Base-by-base conservation (phyloP, 2,797 vertebrate genomes). In the Myripristis jacobus region DNA sequence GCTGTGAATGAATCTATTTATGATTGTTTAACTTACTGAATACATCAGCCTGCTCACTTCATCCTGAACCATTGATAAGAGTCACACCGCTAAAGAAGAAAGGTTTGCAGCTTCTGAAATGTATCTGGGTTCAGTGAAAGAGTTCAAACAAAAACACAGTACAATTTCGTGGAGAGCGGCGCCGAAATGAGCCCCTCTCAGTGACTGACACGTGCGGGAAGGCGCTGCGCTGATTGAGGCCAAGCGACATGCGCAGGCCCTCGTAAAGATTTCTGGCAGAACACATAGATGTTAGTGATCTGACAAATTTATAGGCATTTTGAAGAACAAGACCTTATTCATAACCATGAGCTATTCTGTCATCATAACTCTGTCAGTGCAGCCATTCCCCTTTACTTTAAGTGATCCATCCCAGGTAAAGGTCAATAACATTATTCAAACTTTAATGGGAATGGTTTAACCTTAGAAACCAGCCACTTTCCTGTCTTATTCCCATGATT, bases 371-470 rank as follows among this genome's bases (percentile, higher is more conserved):
- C 84, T 87, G 84, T 88, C 90, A 79, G 77, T 71, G 70, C 61
- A 78, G 75, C 86, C 77, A 60, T 89, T 89, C 89, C 73, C 82
- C 82, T 86, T 89, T 89, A 90, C 87, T 91, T 91, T 79, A 88
- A 85, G 85, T 88, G 87, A 90, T 89, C 85, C 85, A 80, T 88
- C 74, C 72, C 79, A 84, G 79, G 82, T 87, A 91, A 91, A 93
- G 90, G 90, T 91, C 89, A 91, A 86, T 84, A 88, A 80, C 88
- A 92, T 92, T 88, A 91, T 92, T 92, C 88, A 90, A 87, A 87
- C 81, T 89, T 91, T 92, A 90, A 90, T 91, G 80, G 85, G 70
- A 89, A 87, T 81, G 79, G 84, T 92, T 88, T 88, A 92, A 91
- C 89, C 88, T 87, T 73, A 84, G 76, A 88, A 89, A 88, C 69